A percentile compares a stretch with the other conserved stretches of the same genome.
These are phyloP conservation scores for Agrochola circellaris DNA, from an alignment of 2,888 invertebrate genomes.

Conservation along the genomic window DNA sequence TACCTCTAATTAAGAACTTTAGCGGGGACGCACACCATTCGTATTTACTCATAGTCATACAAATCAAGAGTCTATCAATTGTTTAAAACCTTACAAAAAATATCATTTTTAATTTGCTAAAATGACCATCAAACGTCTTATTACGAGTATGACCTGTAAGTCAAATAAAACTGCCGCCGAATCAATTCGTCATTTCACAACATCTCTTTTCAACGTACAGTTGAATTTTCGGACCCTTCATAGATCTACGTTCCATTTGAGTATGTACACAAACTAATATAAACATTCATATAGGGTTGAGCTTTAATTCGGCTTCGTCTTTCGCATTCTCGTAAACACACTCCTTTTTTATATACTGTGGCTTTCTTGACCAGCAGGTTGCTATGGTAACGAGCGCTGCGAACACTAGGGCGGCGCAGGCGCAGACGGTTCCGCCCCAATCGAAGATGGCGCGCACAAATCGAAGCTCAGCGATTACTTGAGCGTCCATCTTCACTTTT, in stretches of 20 bases:
- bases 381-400: constrained; percentile 87
- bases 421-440: constrained; percentile 84
- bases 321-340: constrained; percentile 73
- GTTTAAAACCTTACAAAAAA: constrained; percentile 37
- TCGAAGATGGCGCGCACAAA: constrained; percentile 79
- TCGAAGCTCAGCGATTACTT: constrained; percentile 89
- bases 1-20: background rate
- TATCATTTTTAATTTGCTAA: constrained; percentile 11
- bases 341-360: constrained; percentile 75
- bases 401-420: constrained; percentile 86
- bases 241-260: constrained; percentile 64
- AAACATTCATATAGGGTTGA: constrained; percentile 78
- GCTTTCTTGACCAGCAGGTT: constrained; percentile 75
- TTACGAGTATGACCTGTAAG: background rate
- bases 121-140: background rate
- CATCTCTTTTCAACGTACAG: constrained; percentile 12
- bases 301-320: constrained; percentile 83
- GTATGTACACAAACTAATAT: constrained; percentile 45
- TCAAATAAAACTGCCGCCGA: constrained; percentile 18
- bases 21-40: background rate
- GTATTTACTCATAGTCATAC: background rate
- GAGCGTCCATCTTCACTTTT: constrained; percentile 91
- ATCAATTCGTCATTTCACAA: constrained; percentile 8
- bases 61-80: background rate
- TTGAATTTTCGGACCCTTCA: constrained; percentile 21